Evolutionary conservation across 2,888 invertebrate species (phyloP), one percentile per base, ranked within the genome.

Genomic region (Poecilobothrus nobilitatus): DNA sequence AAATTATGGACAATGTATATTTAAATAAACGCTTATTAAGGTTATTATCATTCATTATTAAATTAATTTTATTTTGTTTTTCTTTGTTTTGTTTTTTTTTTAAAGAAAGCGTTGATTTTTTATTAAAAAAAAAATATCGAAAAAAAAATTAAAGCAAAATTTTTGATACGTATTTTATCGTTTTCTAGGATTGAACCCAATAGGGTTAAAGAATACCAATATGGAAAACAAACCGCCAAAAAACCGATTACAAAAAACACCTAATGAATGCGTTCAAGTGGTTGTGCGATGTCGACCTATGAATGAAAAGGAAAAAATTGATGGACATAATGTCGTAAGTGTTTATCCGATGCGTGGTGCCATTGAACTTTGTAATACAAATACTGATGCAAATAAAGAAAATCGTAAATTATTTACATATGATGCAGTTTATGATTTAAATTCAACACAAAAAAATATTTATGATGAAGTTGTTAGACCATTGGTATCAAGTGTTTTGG

Each of bases 391-490:
- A 67, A 86, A 85, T 27, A 84, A 86, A 76, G 91, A 91, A 67
- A 88, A 89, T 77, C 92, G 93, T 74, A 97, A 97, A 83, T 88
- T 91, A 73, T 99, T 98, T 84, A 97, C 97, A 0, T 99, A 97
- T 84, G 99, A 99, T 83, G 92, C 96, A 44, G 97, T 97, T 8
- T 99, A 97, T 84, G 97, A 97, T 84, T 87, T 88, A 85, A 89
- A 88, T 75, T 92, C 97, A 1, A 89, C 89, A 74, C 98, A 99
- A 80, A 90, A 91, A 77, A 92, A 93, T 74, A 84, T 99, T 34
- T 99, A 98, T 84, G 95, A 97, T 81, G 97, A 98, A 82, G 94
- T 95, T 73, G 96, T 98, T 68, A 88, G 95, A 66, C 95, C 96
- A 0, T 83, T 99, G 75, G 95, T 99, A 27, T 90, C 95, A 72